Base-by-base conservation (phyloP, 2,797 vertebrate species). In the Bovichtus diacanthus region DNA sequence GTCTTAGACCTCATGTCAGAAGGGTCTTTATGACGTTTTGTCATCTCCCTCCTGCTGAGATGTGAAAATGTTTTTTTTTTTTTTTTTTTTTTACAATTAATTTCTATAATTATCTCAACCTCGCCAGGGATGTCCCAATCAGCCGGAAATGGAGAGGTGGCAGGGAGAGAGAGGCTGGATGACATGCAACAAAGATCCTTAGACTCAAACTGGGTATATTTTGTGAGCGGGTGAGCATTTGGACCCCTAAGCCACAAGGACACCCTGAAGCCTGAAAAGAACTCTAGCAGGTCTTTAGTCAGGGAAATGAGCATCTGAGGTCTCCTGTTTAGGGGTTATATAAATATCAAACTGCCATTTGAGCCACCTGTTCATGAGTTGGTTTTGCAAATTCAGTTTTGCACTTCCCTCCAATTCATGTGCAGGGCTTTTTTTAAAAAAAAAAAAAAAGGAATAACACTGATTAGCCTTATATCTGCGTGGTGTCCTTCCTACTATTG, bases 41-140 rank as follows among this genome's bases (percentile, higher is more conserved):
- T 19, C 69, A 29, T 62, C 38, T n/a, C 34, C 64, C 41, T 31
- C 64, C 65, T 61, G 65, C 60, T 66, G 61, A 15, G 66, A 70
- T 58, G 38, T 15, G 51, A 73, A 53, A 53, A 11, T 43, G 64
- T 23, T 53, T 67, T 34, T 16, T 29, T 19, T 61, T 31, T 41
- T 31, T 41, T 70, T 50, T 46, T 69, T 63, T 55, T 51, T 72
- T 23, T 65, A 23, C 18, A 62, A 70, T 66, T 41, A 70, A 68
- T 75, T 70, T 61, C 50, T 63, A 25, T 49, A 58, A 62, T 81
- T 59, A 69, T 76, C 58, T 59, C 19, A 60, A 3, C 39, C 53
- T 61, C 71, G 75, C 11, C 41, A 31, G 21, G 70, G 62, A 75
- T 31, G 44, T 59, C 23, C 21, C 34, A 44, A 68, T 76, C 43